phyloP scores from a whole-genome alignment of 2,113 vertebrate genomes.

The Hippocampus mohnikei region DNA sequence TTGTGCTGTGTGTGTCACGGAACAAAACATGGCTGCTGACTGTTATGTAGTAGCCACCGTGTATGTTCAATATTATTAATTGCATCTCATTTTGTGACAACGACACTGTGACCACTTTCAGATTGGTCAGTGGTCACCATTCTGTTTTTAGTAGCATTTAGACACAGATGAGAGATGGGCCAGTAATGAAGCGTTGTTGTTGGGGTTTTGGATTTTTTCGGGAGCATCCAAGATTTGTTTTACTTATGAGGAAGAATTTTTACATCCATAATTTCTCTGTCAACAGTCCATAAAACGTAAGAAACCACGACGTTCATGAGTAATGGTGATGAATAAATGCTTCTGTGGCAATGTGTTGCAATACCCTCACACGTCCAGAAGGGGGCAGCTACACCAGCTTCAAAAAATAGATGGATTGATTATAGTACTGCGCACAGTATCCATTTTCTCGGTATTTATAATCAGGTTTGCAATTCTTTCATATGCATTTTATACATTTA shows the following conservation, averaged over 20 bases:
- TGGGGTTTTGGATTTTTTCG: not conserved
- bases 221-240: not conserved
- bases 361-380: conserved; percentile 12
- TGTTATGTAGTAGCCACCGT: conserved; percentile 32
- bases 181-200: not conserved
- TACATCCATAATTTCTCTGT: not conserved
- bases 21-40: not conserved
- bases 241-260: not conserved
- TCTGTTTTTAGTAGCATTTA: not conserved
- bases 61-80: not conserved
- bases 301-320: not conserved
- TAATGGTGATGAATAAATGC: not conserved
- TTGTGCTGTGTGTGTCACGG: conserved; percentile 28
- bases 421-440: not conserved
- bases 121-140: not conserved
- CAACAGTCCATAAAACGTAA: not conserved
- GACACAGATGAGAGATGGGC: not conserved
- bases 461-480: not conserved
- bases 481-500: not conserved
- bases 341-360: conserved; percentile 1
- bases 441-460: not conserved
- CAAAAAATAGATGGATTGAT: not conserved
- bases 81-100: not conserved
- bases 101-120: conserved; percentile 6
- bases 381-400: conserved; percentile 12